Base-by-base conservation (phyloP, 2,113 vertebrate species). In the Vidua macroura region DNA sequence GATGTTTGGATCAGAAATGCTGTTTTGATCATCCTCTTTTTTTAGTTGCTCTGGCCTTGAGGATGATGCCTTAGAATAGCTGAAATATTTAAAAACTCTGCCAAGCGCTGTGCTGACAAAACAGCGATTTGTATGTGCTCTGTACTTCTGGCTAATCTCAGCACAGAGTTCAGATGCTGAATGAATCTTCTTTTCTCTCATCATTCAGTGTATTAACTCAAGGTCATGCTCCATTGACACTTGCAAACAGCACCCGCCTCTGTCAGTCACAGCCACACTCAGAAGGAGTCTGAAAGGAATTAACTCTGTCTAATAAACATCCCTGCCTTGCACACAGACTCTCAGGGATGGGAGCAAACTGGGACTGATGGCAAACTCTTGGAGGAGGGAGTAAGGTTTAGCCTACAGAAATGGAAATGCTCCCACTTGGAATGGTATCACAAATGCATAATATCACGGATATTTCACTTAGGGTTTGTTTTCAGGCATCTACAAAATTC, bases 191-290 rank as follows among this genome's bases (percentile, higher is more conserved):
- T 87, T 95, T 96, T 80, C 95, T 96, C 87, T 95, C 90, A 91
- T 97, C 93, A 80, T 95, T 94, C 96, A 91, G 2, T 68, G 56
- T 92, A 94, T 95, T 96, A 95, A 94, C 94, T 95, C 2, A 81
- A 94, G 97, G 97, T 97, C 94, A 95, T 85, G 93, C 94, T 96
- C 92, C 58, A 66, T 46, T 93, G 95, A 90, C 94, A 95, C 95
- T 94, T 93, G 94, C 78, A 95, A 95, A 94, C 91, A 96, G 95
- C 81, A 94, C 89, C 79, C 46, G 14, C 81, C 76, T 91, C 88
- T 94, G 93, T 96, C 95, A 95, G 88, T 95, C 96, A 95, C 75
- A 95, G 90, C 75, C 85, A 60, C 3, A 35, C 67, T 93, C 4
- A 95, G 79, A 90, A 81, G 86, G 69, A 91, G 64, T 81, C 90